Base-by-base conservation (phyloP, 37 sponge, comb jelly and placozoan genomes). In the Chondrosia reniformis region DNA sequence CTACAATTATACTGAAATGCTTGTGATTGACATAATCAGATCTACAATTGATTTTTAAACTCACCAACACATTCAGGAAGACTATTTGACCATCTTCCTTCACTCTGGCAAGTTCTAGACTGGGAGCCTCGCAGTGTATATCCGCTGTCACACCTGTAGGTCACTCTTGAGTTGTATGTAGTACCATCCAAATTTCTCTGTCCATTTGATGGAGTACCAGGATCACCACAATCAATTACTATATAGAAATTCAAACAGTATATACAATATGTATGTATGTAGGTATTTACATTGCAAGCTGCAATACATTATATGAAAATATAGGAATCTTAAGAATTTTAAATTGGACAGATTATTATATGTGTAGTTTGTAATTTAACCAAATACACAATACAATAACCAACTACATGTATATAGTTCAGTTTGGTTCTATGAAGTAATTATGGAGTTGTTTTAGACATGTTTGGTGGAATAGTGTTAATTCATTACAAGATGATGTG, bases 71-170 rank as follows among this genome's bases (percentile, higher is more conserved):
- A 56, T 56, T 5, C 27, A 40, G 83, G 80, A 1, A 65, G 67
- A n/a, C n/a, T 33, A 34, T 78, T 81, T 31, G 89, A 84, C 89
- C 89, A 89, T 7, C 41, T 38, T 77, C 78, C 74, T 55, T 27
- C 45, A 32, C 72, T 55, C 24, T 81, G 78, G 46, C 89, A 89
- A 3, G 19, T 25, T 21, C 45, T 40, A 3, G 17, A n/a, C 45
- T 6, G 31, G 21, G 76, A 33, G 4, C 76, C 76, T 31, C 45
- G 49, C 32, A 75, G 49, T 6, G 4, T 7, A 7, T 75, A 75
- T 27, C 76, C 46, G 6, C 4, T 3, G 76, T 33, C 30, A 27
- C 76, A 75, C 4, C 19, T 24, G 8, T 49, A 75, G 28, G 32
- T 46, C 45, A 75, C 54, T 31, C 3, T 42, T 7, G 76, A 75